Evolutionary conservation across 2,888 invertebrate genomes (phyloP).

Genomic region (Protonemura montana): DNA sequence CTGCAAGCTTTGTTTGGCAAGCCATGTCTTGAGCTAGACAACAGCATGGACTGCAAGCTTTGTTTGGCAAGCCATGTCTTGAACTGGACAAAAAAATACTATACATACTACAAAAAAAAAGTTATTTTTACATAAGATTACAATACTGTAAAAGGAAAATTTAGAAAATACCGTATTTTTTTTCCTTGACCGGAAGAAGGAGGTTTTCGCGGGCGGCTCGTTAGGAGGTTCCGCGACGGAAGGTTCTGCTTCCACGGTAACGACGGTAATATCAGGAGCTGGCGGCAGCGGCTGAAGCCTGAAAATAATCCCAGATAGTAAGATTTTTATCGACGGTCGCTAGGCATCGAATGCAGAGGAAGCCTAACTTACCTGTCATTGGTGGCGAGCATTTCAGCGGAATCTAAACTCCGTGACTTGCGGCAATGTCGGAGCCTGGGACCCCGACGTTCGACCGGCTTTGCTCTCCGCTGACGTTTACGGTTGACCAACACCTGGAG

Average conservation of each 20-base stretch:
- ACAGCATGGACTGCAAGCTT: no score
- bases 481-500: conserved; percentile 71
- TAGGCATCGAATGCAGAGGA: background rate
- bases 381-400: conserved; percentile 75
- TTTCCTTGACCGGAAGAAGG: conserved; percentile 17
- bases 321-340: no score
- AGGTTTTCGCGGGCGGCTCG: conserved; percentile 14
- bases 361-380: background rate
- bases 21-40: no score
- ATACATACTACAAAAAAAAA: no score
- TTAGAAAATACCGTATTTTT: conserved; percentile 16
- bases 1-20: no score
- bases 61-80: no score
- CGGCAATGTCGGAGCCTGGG: conserved; percentile 70
- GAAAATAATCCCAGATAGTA: no score
- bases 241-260: background rate
- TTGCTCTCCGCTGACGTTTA: conserved; percentile 61
- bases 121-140: no score
- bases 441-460: conserved; percentile 57
- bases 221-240: background rate
- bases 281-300: no score
- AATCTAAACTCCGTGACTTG: conserved; percentile 85
- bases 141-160: no score
- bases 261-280: background rate
- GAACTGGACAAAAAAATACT: no score